Evolutionary conservation across 2,797 vertebrate species (phyloP).

Genomic region (Myioborus miniatus): DNA sequence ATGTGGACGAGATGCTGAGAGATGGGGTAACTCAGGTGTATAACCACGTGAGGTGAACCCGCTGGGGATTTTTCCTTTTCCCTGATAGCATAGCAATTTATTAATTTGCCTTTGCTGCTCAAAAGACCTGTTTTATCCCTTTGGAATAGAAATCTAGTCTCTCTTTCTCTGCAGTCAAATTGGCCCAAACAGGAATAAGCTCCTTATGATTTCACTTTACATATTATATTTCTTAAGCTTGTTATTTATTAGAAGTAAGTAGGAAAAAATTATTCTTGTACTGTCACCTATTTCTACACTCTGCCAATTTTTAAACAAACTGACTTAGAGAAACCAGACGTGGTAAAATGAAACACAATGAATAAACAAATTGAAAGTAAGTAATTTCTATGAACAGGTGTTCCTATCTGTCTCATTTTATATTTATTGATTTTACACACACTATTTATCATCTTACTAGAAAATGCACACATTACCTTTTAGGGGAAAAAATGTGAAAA

Average conservation of each 20-base stretch:
- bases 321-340: not conserved
- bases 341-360: not conserved
- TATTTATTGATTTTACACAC: not conserved
- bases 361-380: not conserved
- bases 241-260: not conserved
- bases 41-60: accelerated
- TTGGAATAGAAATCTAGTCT: not conserved
- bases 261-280: not conserved
- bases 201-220: not conserved
- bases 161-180: not conserved
- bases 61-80: not conserved
- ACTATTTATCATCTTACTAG: not conserved
- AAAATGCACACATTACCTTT: not conserved
- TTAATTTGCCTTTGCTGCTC: not conserved
- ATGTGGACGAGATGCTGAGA: not conserved
- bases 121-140: not conserved
- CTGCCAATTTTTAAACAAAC: not conserved
- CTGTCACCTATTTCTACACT: not conserved
- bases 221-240: not conserved
- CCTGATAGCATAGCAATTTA: not conserved
- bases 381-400: not conserved
- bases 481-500: not conserved
- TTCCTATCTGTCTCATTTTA: not conserved
- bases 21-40: accelerated
- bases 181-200: not conserved